These are phyloP conservation scores for Sinohyriopsis cumingii DNA, from an alignment of 2,888 invertebrate genomes.

Conservation along the genomic window DNA sequence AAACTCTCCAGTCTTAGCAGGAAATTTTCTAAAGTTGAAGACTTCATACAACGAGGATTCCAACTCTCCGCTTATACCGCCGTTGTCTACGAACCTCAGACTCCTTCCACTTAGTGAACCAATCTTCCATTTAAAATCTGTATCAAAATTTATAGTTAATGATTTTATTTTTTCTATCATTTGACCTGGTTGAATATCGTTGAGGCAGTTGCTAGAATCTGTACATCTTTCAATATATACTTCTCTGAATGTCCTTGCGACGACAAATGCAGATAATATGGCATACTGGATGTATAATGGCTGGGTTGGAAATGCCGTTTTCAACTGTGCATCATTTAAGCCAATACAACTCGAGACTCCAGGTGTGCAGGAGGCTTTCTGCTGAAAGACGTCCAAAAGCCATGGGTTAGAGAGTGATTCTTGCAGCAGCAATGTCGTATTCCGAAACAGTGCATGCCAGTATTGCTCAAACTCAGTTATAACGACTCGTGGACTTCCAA, in stretches of 20 bases:
- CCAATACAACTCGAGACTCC: too few relatives aligned
- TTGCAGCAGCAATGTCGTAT: slow-evolving; percentile 7
- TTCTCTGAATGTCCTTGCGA: slow-evolving; percentile 22
- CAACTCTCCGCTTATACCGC: slow-evolving; percentile 1
- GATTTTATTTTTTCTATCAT: slow-evolving; percentile 6
- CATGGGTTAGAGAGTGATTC: slow-evolving; percentile 14
- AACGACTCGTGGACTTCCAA: slow-evolving; percentile 3
- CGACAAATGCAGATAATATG: slow-evolving; percentile 21
- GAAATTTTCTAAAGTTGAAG: slow-evolving; percentile 10
- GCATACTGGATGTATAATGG: slow-evolving; percentile 31
- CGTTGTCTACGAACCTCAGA: neutral
- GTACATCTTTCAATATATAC: slow-evolving; percentile 7
- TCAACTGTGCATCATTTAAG: neutral
- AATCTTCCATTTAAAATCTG: slow-evolving; percentile 22
- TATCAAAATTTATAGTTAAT: slow-evolving; percentile 12
- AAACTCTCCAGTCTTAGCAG: neutral
- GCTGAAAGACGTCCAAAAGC: slow-evolving; percentile 6
- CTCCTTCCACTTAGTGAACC: neutral
- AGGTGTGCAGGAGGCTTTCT: neutral
- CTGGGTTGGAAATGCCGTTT: slow-evolving; percentile 6
- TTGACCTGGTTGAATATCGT: neutral
- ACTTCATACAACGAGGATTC: slow-evolving; percentile 8
- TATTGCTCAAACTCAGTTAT: slow-evolving; percentile 8
- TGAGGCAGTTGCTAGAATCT: neutral
- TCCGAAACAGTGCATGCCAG: slow-evolving; percentile 11